Conservation (phyloP, 2,888 invertebrate genomes). For the Microdon myrmicae region DNA sequence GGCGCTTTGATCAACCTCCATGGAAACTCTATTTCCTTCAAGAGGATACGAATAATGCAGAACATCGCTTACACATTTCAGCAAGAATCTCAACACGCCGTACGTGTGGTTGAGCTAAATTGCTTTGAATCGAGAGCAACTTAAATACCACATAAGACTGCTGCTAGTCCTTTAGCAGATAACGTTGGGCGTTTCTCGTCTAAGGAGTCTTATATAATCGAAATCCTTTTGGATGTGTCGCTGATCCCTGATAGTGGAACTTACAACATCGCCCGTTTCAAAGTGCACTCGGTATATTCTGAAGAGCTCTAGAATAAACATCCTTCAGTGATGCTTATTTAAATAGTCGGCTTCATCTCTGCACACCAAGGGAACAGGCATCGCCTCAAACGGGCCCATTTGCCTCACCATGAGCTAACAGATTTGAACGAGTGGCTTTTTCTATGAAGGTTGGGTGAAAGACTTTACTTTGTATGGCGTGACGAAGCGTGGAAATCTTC, state of each 20-base stretch:
- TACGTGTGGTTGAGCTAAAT: conserved; percentile 20
- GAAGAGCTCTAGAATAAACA: conserved; percentile 41
- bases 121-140: conserved; percentile 39
- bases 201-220: conserved; percentile 26
- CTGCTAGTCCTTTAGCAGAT: conserved; percentile 27
- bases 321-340: conserved; percentile 47
- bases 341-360: conserved; percentile 46
- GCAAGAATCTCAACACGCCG: conserved; percentile 1
- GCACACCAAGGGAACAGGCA: too few species aligned
- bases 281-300: conserved; percentile 35
- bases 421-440: conserved; percentile 17
- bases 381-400: too few species aligned
- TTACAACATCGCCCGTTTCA: conserved; percentile 12
- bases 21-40: too few species aligned
- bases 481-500: background rate
- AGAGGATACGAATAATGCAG: too few species aligned
- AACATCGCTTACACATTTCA: too few species aligned
- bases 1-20: too few species aligned
- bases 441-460: conserved; percentile 15
- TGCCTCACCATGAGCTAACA: too few species aligned
- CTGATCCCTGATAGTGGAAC: conserved; percentile 8
- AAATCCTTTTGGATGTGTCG: conserved; percentile 17
- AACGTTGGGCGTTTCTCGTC: conserved; percentile 24
- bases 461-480: conserved; percentile 18
- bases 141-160: conserved; percentile 45